Conservation (phyloP, 2,113 vertebrate genomes). For the Podiceps cristatus region DNA sequence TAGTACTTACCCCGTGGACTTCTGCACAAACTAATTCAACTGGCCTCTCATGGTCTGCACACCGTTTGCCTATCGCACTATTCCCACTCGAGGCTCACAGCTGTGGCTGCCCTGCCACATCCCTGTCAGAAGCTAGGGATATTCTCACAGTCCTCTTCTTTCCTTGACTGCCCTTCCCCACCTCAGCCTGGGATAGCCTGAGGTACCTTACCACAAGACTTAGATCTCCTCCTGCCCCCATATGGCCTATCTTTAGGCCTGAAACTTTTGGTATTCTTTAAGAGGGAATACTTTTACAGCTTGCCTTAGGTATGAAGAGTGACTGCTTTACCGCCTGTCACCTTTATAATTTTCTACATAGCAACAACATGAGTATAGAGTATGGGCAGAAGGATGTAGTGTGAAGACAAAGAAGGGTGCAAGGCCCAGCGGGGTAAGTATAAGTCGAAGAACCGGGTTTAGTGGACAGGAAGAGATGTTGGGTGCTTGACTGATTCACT, state of each 20-base stretch:
- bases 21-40: neutral
- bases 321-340: neutral
- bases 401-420: neutral
- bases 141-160: neutral
- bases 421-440: fast-evolving
- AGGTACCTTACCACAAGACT: neutral
- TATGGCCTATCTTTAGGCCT: neutral
- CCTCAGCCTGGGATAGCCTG: neutral
- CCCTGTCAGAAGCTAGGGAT: neutral
- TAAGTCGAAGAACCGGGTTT: neutral
- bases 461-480: neutral
- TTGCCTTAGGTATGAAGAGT: neutral
- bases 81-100: neutral
- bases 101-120: neutral
- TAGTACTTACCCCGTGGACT: neutral
- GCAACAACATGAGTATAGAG: neutral
- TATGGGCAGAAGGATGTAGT: fast-evolving
- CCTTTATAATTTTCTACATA: neutral
- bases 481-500: neutral
- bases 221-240: neutral
- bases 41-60: neutral
- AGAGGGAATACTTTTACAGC: neutral
- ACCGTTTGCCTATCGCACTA: neutral
- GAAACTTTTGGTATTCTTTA: neutral
- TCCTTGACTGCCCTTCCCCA: neutral